Evolutionary conservation across 2,888 invertebrate species (phyloP), one percentile per base, ranked within the genome.

Genomic region (Melangyna quadrimaculata): DNA sequence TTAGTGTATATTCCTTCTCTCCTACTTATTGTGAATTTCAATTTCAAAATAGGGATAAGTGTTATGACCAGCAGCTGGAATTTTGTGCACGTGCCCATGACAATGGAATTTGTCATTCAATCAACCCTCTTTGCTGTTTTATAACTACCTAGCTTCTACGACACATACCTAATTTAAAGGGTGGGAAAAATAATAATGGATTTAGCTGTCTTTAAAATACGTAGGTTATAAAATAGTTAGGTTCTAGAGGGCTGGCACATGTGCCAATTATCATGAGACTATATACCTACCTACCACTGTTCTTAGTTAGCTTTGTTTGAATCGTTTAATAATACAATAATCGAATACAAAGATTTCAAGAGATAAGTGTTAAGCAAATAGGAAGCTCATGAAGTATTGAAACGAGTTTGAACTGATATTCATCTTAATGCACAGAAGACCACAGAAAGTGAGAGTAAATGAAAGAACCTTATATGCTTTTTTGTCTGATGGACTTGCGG

Each of bases 81-180:
- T 72, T 65, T 63, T 61, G 65, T 55, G 17, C 84, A 77, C 84
- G 84, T 80, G 84, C 75, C 84, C n/a, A 24, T 61, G 40, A 80
- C 67, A 80, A 77, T 61, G 61, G 53, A 67, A 75, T 48, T 67
- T 75, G 53, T 45, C 55, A 75, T 72, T 72, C 40, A 35, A 55
- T 61, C 84, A 80, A 67, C 84, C 84, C 80, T 69, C 22, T 14
- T 27, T 19, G 35, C 24, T 67, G 55, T 61, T 55, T 69, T 32
- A 43, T 74, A 61, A 67, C 48, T 84, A 71, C 84, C 70, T 84
- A 71, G 79, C 70, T 4, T 53, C 27, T 24, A 12, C 8, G 2
- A 9, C n/a, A 27, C 3, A 9, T 27, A 27, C 3, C 12, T 19
- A 55, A 55, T 55, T 17, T 12, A 0, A 45, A 65, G 65, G 65